Evolutionary conservation across 2,888 invertebrate species (phyloP), one percentile per base, ranked within the genome.

Genomic region (Drosophila kanekoi): DNA sequence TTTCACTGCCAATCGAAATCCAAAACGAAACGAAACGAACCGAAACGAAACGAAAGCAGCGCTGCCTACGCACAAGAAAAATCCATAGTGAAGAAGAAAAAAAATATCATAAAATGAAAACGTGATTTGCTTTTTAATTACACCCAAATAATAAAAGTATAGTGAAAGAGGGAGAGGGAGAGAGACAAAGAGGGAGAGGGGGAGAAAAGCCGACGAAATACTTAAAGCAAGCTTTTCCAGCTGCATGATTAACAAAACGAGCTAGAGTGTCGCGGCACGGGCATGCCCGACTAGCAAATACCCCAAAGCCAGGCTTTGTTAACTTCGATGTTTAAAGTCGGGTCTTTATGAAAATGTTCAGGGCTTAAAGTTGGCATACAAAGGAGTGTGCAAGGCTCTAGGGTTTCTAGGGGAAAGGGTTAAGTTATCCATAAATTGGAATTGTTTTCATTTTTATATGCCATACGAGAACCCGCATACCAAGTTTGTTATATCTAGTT

Each of bases 51-150:
- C 59, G 73, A 75, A 71, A 85, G 85, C 87, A 79, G 57, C 60
- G 56, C 65, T 62, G 64, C 81, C 87, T 75, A 84, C 81, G 87
- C 81, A 72, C 41, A 54, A 44, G 59, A 70, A 81, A 70, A 68
- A 13, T 43, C 75, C 49, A 64, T 28, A 40, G 40, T 52, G 20
- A 41, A 28, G 16, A 38, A 11, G n/a, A 35, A n/a, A 10, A 10
- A 33, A 54, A 77, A 54, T 52, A 59, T 57, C 58, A 78, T 68
- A 60, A 70, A 66, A 70, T 63, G 54, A 67, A 71, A 81, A 87
- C 81, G 81, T 82, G 81, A 82, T 87, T 87, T 79, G 88, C 69
- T 71, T 87, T 82, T 82, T 82, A 82, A 82, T 87, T 87, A 85
- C 66, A 58, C 13, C 47, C 37, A 67, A 66, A 56, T 57, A 60